A percentile compares a stretch with the other conserved stretches of the same genome.
Conservation (phyloP, 2,797 vertebrate species). For the Nannoperca australis region DNA sequence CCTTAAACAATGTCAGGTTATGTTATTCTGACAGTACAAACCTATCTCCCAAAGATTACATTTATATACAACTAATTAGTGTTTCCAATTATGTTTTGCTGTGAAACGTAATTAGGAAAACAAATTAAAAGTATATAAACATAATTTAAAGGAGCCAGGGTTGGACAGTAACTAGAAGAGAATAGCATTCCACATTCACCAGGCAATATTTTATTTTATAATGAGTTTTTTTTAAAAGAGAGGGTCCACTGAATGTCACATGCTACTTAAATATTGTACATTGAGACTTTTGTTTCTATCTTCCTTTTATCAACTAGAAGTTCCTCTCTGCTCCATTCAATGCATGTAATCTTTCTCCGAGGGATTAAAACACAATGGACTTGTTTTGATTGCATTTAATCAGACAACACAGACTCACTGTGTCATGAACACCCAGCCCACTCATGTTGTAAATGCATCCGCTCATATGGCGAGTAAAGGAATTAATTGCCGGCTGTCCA, state of each 20-base stretch:
- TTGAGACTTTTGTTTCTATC: conserved; percentile 21
- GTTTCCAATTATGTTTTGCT: conserved; percentile 45
- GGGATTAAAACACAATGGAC: conserved; percentile 57
- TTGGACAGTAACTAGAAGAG: conserved; percentile 41
- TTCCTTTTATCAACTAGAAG: conserved; percentile 13
- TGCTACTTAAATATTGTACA: conserved; percentile 17
- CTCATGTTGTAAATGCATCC: conserved; percentile 50
- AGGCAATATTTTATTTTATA: conserved; percentile 50
- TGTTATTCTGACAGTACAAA: conserved; percentile 12
- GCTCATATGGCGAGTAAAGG: conserved; percentile 19
- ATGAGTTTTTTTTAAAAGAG: conserved; percentile 46
- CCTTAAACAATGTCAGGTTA: neutral
- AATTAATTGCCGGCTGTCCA: conserved; percentile 70
- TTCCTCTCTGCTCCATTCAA: conserved; percentile 21
- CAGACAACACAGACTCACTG: conserved; percentile 55
- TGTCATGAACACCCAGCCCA: conserved; percentile 61
- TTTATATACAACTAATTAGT: conserved; percentile 48
- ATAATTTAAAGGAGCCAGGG: conserved; percentile 32
- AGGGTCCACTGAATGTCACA: conserved; percentile 24
- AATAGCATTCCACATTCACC: conserved; percentile 43
- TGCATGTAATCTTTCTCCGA: conserved; percentile 23
- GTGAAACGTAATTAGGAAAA: conserved; percentile 49
- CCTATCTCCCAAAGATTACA: conserved; percentile 7
- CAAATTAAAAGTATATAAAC: conserved; percentile 52
- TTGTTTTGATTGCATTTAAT: conserved; percentile 72